Base-by-base conservation (phyloP, 2,797 vertebrate genomes). In the Eurystomus glaucurus region DNA sequence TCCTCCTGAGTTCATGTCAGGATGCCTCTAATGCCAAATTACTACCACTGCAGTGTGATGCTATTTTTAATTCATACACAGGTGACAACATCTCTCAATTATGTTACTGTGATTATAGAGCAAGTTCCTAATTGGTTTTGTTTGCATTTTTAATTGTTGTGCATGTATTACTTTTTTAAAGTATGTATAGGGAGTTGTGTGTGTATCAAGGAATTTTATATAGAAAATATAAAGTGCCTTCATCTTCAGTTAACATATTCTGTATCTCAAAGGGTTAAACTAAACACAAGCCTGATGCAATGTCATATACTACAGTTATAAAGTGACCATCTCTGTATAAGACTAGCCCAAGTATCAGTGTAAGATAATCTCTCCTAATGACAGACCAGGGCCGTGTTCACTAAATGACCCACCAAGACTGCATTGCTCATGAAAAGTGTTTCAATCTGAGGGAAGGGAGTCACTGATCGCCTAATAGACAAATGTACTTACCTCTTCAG, bases 81-180 rank as follows among this genome's bases (percentile, higher is more conserved):
- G 18, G 13, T 57, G 21, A 68, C 19, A 50, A 15, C 3, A 12
- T 55, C 54, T 76, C 35, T 91, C 14, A 52, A 2, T 74, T 70
- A 25, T 0, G 2, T 76, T 52, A 23, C 28, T 31, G 10, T 75
- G 51, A 58, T 45, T 43, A 14, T 50, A 22, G 25, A 84, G 22
- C 6, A 70, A 61, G 9, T 70, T 81, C 18, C 28, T 81, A 18
- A 25, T 85, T 77, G 26, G 5, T 37, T 82, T 50, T 46, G 6
- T 79, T 60, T 54, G 23, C 10, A 31, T 72, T 90, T 78, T 45
- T 20, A 55, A 33, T 71, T 10, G 11, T 22, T 68, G 14, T 4
- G 2, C 1, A 0, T 64, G 19, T 57, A 15, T 28, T 15, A 2
- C 1, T 7, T 62, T 50, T 70, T 68, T 11, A 0, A 1, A 6